Conservation (phyloP, 2,888 invertebrate genomes). For the Ceramica pisi region DNA sequence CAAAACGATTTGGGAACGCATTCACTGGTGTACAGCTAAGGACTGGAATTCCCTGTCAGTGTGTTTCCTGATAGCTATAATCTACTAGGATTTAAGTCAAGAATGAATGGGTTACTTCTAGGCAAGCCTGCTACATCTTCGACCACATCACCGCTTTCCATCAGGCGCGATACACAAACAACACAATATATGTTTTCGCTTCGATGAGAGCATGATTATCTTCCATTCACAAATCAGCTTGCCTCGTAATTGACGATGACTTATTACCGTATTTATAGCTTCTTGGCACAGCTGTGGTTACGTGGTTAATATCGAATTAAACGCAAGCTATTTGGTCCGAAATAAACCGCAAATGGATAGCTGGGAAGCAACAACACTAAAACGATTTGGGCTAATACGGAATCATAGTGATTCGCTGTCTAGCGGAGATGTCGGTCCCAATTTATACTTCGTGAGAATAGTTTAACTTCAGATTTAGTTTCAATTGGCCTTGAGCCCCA, state of each 20-base stretch:
- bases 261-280: slow-evolving; percentile 30
- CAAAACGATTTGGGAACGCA: no score
- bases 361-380: neutral
- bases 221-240: slow-evolving; percentile 27
- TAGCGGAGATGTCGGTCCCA: neutral
- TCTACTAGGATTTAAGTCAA: no score
- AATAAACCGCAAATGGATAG: slow-evolving; percentile 40
- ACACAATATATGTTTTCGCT: neutral
- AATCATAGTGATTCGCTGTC: neutral
- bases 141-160: no score
- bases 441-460: neutral
- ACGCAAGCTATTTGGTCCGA: slow-evolving; percentile 22
- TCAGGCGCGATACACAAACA: no score
- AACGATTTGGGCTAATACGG: slow-evolving; percentile 19
- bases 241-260: slow-evolving; percentile 25
- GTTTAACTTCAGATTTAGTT: no score
- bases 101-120: no score
- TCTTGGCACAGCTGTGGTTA: slow-evolving; percentile 41
- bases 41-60: no score
- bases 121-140: no score
- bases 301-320: slow-evolving; percentile 23
- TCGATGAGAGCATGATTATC: neutral
- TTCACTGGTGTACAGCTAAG: no score
- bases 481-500: no score
- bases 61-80: no score